Evolutionary conservation across 37 sponge, comb jelly and placozoan genomes (phyloP).

Genomic region (Aphrocallistes beatrix): DNA sequence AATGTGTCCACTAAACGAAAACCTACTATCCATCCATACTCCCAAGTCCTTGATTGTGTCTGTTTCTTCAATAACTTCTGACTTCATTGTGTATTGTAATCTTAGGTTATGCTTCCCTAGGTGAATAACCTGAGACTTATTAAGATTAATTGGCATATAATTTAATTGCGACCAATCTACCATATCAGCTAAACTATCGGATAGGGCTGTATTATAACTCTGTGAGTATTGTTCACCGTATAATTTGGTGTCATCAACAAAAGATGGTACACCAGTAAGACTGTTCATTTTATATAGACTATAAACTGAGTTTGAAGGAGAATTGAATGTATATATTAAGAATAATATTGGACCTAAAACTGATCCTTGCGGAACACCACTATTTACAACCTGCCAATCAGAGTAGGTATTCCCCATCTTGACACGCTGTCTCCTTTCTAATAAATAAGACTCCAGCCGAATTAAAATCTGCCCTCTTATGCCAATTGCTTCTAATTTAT

Average conservation of each 20-base stretch:
- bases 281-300: not conserved
- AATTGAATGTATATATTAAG: slow-evolving; percentile 27
- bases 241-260: not conserved
- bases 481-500: slow-evolving; percentile 25
- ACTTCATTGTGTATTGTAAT: not conserved
- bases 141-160: not conserved
- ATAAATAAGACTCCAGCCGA: slow-evolving; percentile 20
- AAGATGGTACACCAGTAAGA: not conserved
- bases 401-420: slow-evolving; percentile 19
- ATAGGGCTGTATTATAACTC: not conserved
- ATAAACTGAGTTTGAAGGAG: not conserved
- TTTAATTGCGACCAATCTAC: not conserved
- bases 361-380: slow-evolving; percentile 32
- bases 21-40: not conserved
- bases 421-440: not conserved
- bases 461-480: slow-evolving; percentile 11
- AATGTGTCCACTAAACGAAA: not conserved
- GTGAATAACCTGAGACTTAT: not conserved
- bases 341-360: slow-evolving; percentile 28
- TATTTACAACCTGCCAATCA: not conserved
- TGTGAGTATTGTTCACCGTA: not conserved
- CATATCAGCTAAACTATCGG: not conserved
- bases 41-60: not conserved
- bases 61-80: not conserved
- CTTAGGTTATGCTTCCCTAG: not conserved